Evolutionary conservation across 2,888 invertebrate genomes (phyloP).

Genomic region (Strigamia maritima): DNA sequence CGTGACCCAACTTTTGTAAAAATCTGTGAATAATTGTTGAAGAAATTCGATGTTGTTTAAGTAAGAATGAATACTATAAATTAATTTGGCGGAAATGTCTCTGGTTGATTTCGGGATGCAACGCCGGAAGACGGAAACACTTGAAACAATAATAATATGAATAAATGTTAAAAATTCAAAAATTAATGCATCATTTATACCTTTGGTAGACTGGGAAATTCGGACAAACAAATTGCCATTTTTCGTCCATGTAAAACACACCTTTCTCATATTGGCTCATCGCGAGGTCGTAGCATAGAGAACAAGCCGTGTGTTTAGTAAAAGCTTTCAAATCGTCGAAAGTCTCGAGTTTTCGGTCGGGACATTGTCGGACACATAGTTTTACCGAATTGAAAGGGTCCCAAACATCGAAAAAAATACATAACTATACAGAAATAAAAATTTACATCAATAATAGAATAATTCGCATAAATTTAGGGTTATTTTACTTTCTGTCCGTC

Average conservation of each 20-base stretch:
- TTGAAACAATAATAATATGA: no score
- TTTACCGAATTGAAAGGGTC: slow-evolving; percentile 73
- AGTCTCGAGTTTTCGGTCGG: slow-evolving; percentile 63
- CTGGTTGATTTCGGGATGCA: slow-evolving; percentile 76
- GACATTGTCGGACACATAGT: slow-evolving; percentile 87
- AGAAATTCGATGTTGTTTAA: slow-evolving; percentile 84
- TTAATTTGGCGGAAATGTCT: slow-evolving; percentile 63
- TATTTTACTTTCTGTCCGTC: slow-evolving; percentile 63
- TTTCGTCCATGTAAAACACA: slow-evolving; percentile 42
- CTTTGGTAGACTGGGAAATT: slow-evolving; percentile 71
- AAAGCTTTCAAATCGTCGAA: slow-evolving; percentile 68
- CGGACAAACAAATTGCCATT: slow-evolving; percentile 68
- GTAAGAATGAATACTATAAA: slow-evolving; percentile 69
- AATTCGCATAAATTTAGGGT: slow-evolving; percentile 35
- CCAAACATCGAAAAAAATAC: slow-evolving; percentile 79
- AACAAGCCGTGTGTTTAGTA: slow-evolving; percentile 68
- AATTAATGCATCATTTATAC: no score
- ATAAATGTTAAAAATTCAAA: no score
- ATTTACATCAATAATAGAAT: neutral
- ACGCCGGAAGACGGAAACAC: slow-evolving; percentile 75
- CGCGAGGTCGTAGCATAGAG: slow-evolving; percentile 63
- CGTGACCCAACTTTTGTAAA: slow-evolving; percentile 82
- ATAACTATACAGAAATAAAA: slow-evolving; percentile 56
- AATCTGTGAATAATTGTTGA: slow-evolving; percentile 81
- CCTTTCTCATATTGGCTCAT: slow-evolving; percentile 45